Evolutionary conservation across 2,113 vertebrate species (phyloP), one percentile per base, ranked within the genome.

Genomic region (Calyptommatus sinebrachiatus): DNA sequence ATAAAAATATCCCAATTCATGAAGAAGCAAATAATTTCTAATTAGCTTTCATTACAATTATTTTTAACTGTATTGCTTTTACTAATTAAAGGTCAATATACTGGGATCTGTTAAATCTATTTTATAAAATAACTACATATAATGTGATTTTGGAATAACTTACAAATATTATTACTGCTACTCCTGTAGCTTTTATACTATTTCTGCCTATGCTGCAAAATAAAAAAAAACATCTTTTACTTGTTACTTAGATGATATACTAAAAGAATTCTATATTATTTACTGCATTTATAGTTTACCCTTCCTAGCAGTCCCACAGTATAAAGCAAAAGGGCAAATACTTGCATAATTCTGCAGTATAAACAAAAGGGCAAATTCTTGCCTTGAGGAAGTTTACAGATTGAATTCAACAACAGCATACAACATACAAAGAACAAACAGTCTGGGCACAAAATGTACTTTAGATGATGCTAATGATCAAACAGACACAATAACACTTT

Each of bases 161-260:
- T 46, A 88, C 84, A 81, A 79, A 65, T 24, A 24, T 21, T 24
- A 50, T 16, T 12, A 50, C 50, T 50, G 50, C 9, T 50, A 14
- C 14, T 16, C 2, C 50, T 31, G 35, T 11, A n/a, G 35, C 35
- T 41, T 82, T n/a, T 28, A 62, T 29, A 84, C 76, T 68, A 65
- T 89, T 79, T 81, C 60, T 90, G 76, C 75, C 77, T 83, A 53
- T 66, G 81, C 82, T 82, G 74, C 77, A 62, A 81, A 41, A 84
- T 84, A 74, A 5, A 50, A 77, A 41, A 41, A 41, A 41, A 57
- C 53, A 57, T 57, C 53, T 2, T 57, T 57, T 57, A 57, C 53
- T 18, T 57, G 14, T 57, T 57, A 57, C 16, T 57, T 16, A 57
- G 53, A 5, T 57, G 18, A 18, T 57, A 57, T 20, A 57, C 18